phyloP scores from a whole-genome alignment of 2,113 vertebrate genomes.

The Litocranius walleri region DNA sequence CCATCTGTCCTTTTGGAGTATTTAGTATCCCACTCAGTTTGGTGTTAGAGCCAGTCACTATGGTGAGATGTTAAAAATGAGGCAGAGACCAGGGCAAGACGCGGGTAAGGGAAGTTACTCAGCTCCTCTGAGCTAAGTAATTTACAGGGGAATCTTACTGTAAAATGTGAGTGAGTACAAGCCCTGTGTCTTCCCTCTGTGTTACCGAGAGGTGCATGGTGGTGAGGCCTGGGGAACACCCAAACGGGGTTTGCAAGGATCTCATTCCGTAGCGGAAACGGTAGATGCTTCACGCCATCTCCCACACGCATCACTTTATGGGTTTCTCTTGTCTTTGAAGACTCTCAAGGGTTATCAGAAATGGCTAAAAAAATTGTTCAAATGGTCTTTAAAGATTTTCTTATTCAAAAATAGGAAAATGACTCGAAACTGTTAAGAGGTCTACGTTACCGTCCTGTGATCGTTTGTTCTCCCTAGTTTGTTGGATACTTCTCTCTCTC shows the following conservation, averaged over 20 bases:
- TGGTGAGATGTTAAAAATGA: background rate
- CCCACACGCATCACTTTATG: background rate
- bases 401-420: constrained; percentile 21
- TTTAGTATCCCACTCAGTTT: background rate
- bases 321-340: constrained; percentile 7
- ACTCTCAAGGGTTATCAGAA: background rate
- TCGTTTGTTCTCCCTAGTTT: constrained; percentile 12
- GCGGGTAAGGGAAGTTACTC: background rate
- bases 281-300: background rate
- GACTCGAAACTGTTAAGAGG: background rate
- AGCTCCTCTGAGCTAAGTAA: background rate
- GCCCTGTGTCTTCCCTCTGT: background rate
- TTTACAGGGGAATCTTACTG: background rate
- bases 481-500: background rate
- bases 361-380: constrained; percentile 25
- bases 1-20: background rate
- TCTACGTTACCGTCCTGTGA: background rate
- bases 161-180: background rate
- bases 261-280: background rate
- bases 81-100: background rate
- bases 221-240: background rate
- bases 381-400: constrained; percentile 18
- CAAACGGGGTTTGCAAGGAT: background rate
- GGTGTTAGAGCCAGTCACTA: background rate
- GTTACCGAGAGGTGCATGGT: background rate